A percentile compares a stretch with the other conserved stretches of the same genome.
Evolutionary conservation across 64 coral and sea anemone genomes (phyloP).

Genomic region (Porites lutea): DNA sequence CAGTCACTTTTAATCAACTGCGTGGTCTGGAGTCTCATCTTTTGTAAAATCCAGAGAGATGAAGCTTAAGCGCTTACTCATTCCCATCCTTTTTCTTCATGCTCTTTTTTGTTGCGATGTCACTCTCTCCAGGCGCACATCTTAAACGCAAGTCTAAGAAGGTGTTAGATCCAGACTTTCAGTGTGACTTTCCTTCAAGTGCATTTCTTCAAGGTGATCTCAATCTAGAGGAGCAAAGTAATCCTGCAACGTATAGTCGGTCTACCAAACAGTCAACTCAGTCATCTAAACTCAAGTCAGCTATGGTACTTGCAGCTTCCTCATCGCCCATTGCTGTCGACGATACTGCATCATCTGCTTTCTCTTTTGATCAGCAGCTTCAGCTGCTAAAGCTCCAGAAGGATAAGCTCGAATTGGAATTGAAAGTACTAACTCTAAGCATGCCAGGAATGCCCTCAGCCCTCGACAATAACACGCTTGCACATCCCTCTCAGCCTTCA

Average conservation of each 20-base stretch:
- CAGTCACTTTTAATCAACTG: too few species aligned
- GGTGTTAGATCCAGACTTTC: not conserved
- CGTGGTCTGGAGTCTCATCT: not conserved
- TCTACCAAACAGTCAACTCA: not conserved
- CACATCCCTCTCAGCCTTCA: not conserved
- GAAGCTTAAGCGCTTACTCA: not conserved
- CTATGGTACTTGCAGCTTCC: not conserved
- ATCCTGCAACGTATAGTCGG: not conserved
- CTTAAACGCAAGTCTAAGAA: not conserved
- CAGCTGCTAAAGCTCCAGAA: conserved; percentile 12
- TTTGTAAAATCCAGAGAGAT: not conserved
- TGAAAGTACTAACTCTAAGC: conserved; percentile 7
- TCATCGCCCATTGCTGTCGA: not conserved
- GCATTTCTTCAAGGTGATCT: not conserved
- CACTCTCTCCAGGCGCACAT: not conserved
- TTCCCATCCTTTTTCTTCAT: not conserved
- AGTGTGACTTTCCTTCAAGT: not conserved
- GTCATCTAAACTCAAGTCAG: not conserved
- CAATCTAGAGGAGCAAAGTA: not conserved
- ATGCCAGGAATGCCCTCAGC: not conserved
- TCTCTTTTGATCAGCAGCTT: conserved; percentile 26
- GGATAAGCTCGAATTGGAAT: conserved; percentile 26
- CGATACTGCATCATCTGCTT: not conserved
- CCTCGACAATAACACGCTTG: not conserved
- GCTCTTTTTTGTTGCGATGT: not conserved